Conservation (phyloP, 92 coral and sea anemone species). For the Metridium senile region DNA sequence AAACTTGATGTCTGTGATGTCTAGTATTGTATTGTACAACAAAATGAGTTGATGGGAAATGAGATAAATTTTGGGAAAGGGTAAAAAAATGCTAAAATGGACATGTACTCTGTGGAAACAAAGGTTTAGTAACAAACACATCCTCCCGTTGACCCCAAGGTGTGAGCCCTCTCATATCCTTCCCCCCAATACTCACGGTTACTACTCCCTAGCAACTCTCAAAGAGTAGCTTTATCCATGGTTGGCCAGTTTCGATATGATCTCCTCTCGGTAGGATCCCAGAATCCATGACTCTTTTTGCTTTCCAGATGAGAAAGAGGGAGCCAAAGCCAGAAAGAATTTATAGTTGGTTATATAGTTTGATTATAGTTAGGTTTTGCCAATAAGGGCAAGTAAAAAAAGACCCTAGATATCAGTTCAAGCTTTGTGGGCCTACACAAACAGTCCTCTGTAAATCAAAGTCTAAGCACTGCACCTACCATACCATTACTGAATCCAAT, state of each 20-base stretch:
- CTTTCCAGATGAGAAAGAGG: conserved; percentile 92
- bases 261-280: conserved; percentile 84
- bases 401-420: conserved; percentile 51
- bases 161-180: neutral
- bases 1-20: conserved; percentile 97
- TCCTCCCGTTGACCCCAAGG: conserved; percentile 13
- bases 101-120: neutral
- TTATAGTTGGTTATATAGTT: neutral
- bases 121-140: neutral
- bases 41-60: conserved; percentile 7
- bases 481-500: conserved; percentile 4
- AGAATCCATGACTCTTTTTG: conserved; percentile 80
- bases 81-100: neutral
- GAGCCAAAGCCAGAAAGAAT: conserved; percentile 63
- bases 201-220: conserved; percentile 30
- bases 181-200: conserved; percentile 39
- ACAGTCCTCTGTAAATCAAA: conserved; percentile 16
- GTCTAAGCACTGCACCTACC: conserved; percentile 45
- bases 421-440: conserved; percentile 73
- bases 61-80: neutral
- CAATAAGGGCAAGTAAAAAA: neutral
- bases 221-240: conserved; percentile 26
- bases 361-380: conserved; percentile 12
- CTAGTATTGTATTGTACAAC: conserved; percentile 52
- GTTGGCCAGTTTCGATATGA: conserved; percentile 30